Conservation (phyloP, 1,140 invertebrate species). For the Mercenaria mercenaria region DNA sequence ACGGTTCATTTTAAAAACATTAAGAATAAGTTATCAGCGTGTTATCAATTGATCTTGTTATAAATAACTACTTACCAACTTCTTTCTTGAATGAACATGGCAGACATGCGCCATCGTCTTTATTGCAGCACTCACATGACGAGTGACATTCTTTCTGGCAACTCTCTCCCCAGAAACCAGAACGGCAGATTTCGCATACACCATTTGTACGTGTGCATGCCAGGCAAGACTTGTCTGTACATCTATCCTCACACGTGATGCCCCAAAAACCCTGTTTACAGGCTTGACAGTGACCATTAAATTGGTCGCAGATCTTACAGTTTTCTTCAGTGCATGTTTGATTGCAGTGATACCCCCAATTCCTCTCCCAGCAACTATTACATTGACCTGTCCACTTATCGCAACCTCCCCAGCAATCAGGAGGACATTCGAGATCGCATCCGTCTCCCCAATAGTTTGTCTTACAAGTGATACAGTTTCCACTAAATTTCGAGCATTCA, state of each 20-base stretch:
- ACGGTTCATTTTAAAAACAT: no score
- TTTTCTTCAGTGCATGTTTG: background rate
- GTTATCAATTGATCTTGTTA: no score
- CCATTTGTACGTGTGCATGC: background rate
- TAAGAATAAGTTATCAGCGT: no score
- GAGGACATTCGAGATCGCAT: background rate
- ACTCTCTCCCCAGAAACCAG: background rate
- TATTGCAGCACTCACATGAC: constrained; percentile 20
- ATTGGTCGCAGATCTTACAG: background rate
- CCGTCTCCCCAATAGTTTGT: background rate
- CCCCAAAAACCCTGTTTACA: constrained; percentile 37
- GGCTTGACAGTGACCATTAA: background rate
- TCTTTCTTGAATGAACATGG: background rate
- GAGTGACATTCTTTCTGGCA: background rate
- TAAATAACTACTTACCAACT: background rate
- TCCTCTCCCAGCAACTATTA: background rate
- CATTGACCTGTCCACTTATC: constrained; percentile 10
- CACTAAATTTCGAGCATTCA: background rate
- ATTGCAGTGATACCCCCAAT: background rate
- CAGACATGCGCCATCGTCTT: background rate
- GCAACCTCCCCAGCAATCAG: background rate
- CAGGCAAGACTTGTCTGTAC: background rate
- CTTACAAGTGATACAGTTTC: background rate
- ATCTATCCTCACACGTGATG: background rate
- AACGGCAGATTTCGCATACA: background rate